Evolutionary conservation across 2,888 invertebrate species (phyloP), one percentile per base, ranked within the genome.

Genomic region (Tetragonula carbonaria): DNA sequence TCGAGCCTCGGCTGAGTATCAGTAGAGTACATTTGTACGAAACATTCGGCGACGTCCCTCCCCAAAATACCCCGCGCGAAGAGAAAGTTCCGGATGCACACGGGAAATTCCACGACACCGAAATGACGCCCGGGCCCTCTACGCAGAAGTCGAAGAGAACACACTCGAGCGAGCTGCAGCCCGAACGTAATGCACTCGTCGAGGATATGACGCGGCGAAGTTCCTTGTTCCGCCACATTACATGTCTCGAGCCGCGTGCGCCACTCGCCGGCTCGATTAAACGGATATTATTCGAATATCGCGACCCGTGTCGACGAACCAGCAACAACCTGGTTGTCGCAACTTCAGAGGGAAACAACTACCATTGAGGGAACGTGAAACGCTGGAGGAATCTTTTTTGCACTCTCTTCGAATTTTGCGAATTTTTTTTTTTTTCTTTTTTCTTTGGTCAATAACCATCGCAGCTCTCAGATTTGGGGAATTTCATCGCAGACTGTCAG

Each of bases 161-260:
- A 87, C 82, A 87, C 81, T 87, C 78, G 71, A 81, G 78, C 81
- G 73, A 73, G 71, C 86, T 81, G 71, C 81, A 74, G 74, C 75
- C 79, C 82, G 78, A 79, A 67, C 66, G 73, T 84, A 82, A 88
- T 84, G 82, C 84, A 80, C 82, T 87, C 68, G 79, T 75, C 79
- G 66, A 77, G 80, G 74, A 82, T 70, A 70, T 62, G 55, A 68
- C 63, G 63, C 70, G 59, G 50, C 50, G 33, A 33, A 45, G 66
- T 74, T 77, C 76, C 76, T 68, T 78, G 66, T 82, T 79, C 74
- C 80, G 66, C 59, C 63, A 67, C 50, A 71, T 77, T 81, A 57
- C 74, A 51, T 18, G 73, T 82, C 73, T 68, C 63, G 71, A 81
- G 38, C 23, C 70, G 65, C 33, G 38, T 28, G 8, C 45, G n/a